A percentile compares a stretch with the other conserved stretches of the same genome.
phyloP scores from a whole-genome alignment of 2,113 vertebrate species.

The Alectura lathami region DNA sequence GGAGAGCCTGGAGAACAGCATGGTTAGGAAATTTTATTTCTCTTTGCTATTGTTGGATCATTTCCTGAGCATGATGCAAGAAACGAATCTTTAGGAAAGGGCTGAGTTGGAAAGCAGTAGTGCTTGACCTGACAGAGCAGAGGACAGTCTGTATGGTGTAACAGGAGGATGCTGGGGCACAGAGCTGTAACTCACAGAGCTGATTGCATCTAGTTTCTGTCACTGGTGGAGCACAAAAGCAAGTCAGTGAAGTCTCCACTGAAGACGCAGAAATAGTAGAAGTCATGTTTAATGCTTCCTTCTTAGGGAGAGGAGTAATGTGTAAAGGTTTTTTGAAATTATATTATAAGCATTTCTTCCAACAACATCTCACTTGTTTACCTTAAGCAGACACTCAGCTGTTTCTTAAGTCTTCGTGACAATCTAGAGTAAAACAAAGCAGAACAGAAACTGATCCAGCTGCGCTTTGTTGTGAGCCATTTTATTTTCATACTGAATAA shows the following conservation, averaged over 20 bases:
- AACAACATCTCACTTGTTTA: neutral
- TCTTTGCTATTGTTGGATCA: neutral
- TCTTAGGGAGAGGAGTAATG: neutral
- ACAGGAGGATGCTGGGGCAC: accelerated
- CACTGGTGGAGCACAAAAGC: neutral
- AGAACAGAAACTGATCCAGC: neutral
- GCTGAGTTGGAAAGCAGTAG: neutral
- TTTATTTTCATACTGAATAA: neutral
- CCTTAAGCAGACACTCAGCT: too few species aligned
- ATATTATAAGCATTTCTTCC: neutral
- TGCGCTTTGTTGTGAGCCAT: neutral
- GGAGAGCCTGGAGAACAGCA: neutral
- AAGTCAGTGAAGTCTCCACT: neutral
- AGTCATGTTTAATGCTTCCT: neutral
- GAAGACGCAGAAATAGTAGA: neutral
- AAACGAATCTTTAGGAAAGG: neutral
- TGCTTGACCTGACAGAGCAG: neutral
- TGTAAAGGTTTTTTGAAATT: neutral
- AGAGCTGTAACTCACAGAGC: neutral
- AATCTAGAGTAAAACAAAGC: neutral
- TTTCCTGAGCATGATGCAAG: neutral
- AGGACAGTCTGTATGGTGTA: neutral
- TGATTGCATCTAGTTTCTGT: neutral
- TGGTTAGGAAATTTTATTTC: neutral
- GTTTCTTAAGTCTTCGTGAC: neutral